A percentile compares a stretch with the other conserved stretches of the same genome.
Conservation (phyloP, 2,888 invertebrate genomes). For the Mechanitis messenoides region DNA sequence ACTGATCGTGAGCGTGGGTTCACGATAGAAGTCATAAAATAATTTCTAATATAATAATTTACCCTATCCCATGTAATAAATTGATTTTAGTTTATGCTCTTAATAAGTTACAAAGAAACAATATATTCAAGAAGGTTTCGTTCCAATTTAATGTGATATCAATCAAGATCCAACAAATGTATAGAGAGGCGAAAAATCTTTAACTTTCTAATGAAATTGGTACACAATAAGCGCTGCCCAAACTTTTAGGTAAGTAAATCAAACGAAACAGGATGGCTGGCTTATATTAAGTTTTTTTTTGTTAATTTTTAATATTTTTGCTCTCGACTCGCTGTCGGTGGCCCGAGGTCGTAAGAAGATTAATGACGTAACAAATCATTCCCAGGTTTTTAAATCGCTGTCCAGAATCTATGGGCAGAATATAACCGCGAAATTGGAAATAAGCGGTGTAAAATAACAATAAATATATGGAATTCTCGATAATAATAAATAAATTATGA, state of each 20-base stretch:
- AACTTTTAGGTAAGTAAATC: too few species aligned
- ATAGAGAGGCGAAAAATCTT: too few species aligned
- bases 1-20: conserved; percentile 20
- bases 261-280: too few species aligned
- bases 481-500: not conserved
- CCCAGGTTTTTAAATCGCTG: conserved; percentile 25
- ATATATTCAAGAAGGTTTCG: too few species aligned
- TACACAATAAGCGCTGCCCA: too few species aligned
- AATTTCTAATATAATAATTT: conserved; percentile 10
- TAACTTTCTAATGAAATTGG: too few species aligned
- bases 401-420: conserved; percentile 23
- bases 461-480: not conserved
- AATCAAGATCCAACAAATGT: too few species aligned
- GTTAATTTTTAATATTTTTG: conserved; percentile 21
- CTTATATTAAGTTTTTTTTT: conserved; percentile 8
- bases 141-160: too few species aligned
- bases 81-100: not conserved
- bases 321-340: conserved; percentile 24
- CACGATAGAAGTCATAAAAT: conserved; percentile 12
- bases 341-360: conserved; percentile 28
- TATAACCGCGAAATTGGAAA: conserved; percentile 28
- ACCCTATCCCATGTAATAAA: not conserved
- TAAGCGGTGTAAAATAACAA: conserved; percentile 25
- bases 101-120: not conserved
- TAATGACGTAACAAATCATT: conserved; percentile 32